Evolutionary conservation across 1,140 invertebrate species (phyloP).

Genomic region (Aphelinus atriplicis): DNA sequence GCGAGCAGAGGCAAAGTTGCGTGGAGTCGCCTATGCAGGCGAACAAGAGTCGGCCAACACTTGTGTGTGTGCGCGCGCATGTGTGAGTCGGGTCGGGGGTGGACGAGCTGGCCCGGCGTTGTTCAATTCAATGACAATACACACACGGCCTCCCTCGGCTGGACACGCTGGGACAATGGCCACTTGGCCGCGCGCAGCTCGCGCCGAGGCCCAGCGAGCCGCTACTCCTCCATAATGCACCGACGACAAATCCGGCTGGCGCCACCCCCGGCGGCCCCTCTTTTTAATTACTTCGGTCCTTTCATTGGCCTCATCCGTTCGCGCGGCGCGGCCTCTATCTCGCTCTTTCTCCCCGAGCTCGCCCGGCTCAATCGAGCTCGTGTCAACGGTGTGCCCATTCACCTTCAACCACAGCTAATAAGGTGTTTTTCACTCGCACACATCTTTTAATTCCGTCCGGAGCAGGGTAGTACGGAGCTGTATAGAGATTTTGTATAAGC

Average conservation of each 20-base stretch:
- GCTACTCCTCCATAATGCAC: conserved; percentile 58
- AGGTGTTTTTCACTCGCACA: too few species aligned
- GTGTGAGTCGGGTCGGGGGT: too few species aligned
- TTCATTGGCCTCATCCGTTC: not conserved
- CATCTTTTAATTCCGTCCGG: too few species aligned
- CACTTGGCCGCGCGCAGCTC: conserved; percentile 28
- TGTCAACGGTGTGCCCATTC: too few species aligned
- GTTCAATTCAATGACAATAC: conserved; percentile 64
- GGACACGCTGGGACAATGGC: conserved; percentile 46
- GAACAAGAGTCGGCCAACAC: conserved; percentile 49
- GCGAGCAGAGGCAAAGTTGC: too few species aligned
- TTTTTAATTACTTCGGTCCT: conserved; percentile 13
- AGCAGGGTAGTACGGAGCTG: too few species aligned
- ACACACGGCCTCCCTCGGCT: conserved; percentile 43
- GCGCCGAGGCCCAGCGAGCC: not conserved
- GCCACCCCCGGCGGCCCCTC: not conserved
- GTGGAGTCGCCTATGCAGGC: conserved; percentile 10
- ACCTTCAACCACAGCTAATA: too few species aligned
- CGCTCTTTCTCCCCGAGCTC: conserved; percentile 1
- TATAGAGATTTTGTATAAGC: too few species aligned
- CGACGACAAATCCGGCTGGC: conserved; percentile 45
- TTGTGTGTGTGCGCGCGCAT: conserved; percentile 41
- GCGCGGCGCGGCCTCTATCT: not conserved
- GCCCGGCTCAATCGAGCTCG: too few species aligned
- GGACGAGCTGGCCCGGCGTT: conserved; percentile 46